A percentile compares a stretch with the other conserved stretches of the same genome.
Conservation (phyloP, 2,888 invertebrate genomes). For the Tinea semifulvella region DNA sequence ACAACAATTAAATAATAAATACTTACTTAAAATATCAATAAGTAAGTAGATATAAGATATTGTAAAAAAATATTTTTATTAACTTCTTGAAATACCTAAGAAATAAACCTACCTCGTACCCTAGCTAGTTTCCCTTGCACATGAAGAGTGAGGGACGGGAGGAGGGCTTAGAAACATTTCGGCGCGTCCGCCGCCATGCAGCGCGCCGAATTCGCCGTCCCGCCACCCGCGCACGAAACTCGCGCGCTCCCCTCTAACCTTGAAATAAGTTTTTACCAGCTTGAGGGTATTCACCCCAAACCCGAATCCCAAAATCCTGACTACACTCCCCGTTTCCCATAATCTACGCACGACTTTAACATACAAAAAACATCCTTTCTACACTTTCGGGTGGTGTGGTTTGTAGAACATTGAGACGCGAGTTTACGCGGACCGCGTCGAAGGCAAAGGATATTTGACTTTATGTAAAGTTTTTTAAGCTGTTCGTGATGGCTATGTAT, state of each 20-base stretch:
- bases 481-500: slow-evolving; percentile 39
- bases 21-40: too few relatives aligned
- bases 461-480: slow-evolving; percentile 48
- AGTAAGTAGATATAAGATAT: too few relatives aligned
- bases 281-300: slow-evolving; percentile 65
- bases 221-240: slow-evolving; percentile 21
- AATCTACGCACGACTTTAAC: slow-evolving; percentile 21
- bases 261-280: slow-evolving; percentile 67
- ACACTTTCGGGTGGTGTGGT: slow-evolving; percentile 31
- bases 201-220: slow-evolving; percentile 53
- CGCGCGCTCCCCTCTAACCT: slow-evolving; percentile 60
- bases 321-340: slow-evolving; percentile 32
- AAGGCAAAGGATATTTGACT: slow-evolving; percentile 60
- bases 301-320: slow-evolving; percentile 55
- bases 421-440: slow-evolving; percentile 45
- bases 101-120: too few relatives aligned
- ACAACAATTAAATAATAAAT: too few relatives aligned
- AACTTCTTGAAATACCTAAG: too few relatives aligned
- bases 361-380: slow-evolving; percentile 13
- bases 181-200: slow-evolving; percentile 51
- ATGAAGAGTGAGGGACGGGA: slow-evolving; percentile 15
- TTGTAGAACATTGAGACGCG: slow-evolving; percentile 23
- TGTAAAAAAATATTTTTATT: too few relatives aligned
- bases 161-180: slow-evolving; percentile 60
- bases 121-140: too few relatives aligned